Conservation (phyloP, 2,797 vertebrate genomes). For the Paedocypris micromegethes region DNA sequence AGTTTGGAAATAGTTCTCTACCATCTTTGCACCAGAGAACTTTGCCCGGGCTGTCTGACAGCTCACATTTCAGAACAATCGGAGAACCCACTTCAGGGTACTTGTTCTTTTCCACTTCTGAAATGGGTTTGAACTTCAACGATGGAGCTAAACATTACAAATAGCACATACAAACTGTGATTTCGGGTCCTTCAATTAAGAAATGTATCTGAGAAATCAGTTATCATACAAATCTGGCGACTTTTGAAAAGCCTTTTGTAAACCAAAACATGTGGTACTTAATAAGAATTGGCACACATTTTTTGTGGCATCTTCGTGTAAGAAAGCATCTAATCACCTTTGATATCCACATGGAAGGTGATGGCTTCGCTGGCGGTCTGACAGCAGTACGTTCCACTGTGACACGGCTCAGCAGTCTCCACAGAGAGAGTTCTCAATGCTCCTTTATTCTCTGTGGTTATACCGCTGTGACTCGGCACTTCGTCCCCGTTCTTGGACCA, state of each 20-base stretch:
- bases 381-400: slow-evolving; percentile 81
- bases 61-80: slow-evolving; percentile 69
- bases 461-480: slow-evolving; percentile 64
- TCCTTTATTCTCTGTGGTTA: slow-evolving; percentile 73
- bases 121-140: slow-evolving; percentile 61
- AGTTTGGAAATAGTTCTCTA: slow-evolving; percentile 63
- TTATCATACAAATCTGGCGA: slow-evolving; percentile 7
- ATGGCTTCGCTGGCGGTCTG: slow-evolving; percentile 62
- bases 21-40: slow-evolving; percentile 71
- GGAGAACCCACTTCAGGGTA: slow-evolving; percentile 60
- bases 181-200: slow-evolving; percentile 9
- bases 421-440: slow-evolving; percentile 70
- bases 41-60: slow-evolving; percentile 60
- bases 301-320: slow-evolving; percentile 16
- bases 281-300: slow-evolving; percentile 17
- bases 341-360: slow-evolving; percentile 79
- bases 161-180: slow-evolving; percentile 42
- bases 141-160: slow-evolving; percentile 59
- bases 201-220: background rate
- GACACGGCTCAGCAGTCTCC: slow-evolving; percentile 58
- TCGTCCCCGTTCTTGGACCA: slow-evolving; percentile 80
- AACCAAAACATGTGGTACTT: slow-evolving; percentile 9
- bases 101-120: slow-evolving; percentile 62
- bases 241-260: slow-evolving; percentile 3
- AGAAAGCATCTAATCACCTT: slow-evolving; percentile 73